Evolutionary conservation across 2,113 vertebrate genomes (phyloP), one percentile per base, ranked within the genome.

Genomic region (Strix aluco): DNA sequence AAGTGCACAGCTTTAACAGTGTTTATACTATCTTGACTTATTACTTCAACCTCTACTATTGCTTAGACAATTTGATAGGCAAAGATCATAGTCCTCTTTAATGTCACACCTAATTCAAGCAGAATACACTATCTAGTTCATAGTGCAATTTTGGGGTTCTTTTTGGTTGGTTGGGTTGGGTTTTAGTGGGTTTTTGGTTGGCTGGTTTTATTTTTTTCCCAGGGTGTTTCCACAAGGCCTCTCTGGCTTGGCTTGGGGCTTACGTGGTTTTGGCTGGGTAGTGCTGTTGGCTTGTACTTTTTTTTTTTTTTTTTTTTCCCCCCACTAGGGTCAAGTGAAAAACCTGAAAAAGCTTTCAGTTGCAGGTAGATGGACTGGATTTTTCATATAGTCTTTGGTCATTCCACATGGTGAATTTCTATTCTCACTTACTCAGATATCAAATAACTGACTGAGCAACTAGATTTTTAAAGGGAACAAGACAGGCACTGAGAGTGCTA

Each of bases 171-270:
- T 38, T 72, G 11, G 1, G 59, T 44, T 15, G 0, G 46, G 49
- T 52, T 30, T 26, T 32, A 4, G 4, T 34, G 25, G 10, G 15
- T 8, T 54, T 32, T 38, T 22, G 15, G 1, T 34, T 40, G 44
- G 6, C 19, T 15, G 44, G 6, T 25, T 15, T 57, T n/a, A 17
- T 42, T 71, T 46, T 78, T 66, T 46, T 12, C 19, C 15, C 27
- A 19, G 15, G 5, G 2, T 59, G 7, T 61, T 90, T 81, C 62
- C 20, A 25, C 0, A 1, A 69, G 23, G 1, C 7, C 25, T 40
- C 77, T 69, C n/a, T 86, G 7, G 6, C 25, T 47, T 55, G 26
- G 13, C 2, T 62, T 11, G 6, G 13, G 4, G 8, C 0, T 25
- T 65, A 2, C 55, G 15, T 29, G 78, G 11, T 20, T 84, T 47